phyloP scores from a whole-genome alignment of 2,797 vertebrate species.

The Neoniphon sammara region DNA sequence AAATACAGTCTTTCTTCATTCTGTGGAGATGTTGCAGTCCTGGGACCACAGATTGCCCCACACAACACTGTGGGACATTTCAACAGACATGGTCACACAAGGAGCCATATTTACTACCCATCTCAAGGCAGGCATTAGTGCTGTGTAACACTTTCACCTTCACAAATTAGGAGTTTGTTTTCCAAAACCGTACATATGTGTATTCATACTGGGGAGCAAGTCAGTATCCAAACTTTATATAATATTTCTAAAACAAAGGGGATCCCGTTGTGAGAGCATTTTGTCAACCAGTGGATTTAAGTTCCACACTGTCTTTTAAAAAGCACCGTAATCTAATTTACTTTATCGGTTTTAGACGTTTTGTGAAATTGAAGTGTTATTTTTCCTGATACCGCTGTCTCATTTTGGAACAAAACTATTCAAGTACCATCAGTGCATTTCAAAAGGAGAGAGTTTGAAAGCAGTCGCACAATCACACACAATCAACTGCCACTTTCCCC shows the following conservation, averaged over 20 bases:
- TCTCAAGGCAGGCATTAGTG: constrained; percentile 1
- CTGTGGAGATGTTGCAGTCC: constrained; percentile 83
- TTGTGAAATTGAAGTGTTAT: background rate
- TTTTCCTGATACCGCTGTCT: too few relatives aligned
- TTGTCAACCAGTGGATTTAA: background rate
- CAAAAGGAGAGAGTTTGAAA: background rate
- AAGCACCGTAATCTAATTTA: background rate
- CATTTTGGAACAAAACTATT: too few relatives aligned
- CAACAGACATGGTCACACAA: constrained; percentile 79
- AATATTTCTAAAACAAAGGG: too few relatives aligned
- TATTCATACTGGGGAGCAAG: background rate
- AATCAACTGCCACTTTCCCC: background rate
- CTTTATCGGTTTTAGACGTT: background rate
- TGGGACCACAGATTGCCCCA: constrained; percentile 86
- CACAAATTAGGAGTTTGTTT: background rate
- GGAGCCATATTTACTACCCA: constrained; percentile 49
- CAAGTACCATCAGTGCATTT: background rate
- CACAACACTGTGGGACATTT: constrained; percentile 77
- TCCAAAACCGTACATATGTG: background rate
- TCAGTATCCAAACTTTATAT: too few relatives aligned
- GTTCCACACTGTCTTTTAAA: background rate
- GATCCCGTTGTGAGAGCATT: background rate
- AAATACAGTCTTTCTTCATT: constrained; percentile 85
- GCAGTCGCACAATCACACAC: background rate
- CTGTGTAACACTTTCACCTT: constrained; percentile 45